Evolutionary conservation across 30 jellyfish, hydroid and myxozoan species (phyloP).

Genomic region (Mastigias papua): DNA sequence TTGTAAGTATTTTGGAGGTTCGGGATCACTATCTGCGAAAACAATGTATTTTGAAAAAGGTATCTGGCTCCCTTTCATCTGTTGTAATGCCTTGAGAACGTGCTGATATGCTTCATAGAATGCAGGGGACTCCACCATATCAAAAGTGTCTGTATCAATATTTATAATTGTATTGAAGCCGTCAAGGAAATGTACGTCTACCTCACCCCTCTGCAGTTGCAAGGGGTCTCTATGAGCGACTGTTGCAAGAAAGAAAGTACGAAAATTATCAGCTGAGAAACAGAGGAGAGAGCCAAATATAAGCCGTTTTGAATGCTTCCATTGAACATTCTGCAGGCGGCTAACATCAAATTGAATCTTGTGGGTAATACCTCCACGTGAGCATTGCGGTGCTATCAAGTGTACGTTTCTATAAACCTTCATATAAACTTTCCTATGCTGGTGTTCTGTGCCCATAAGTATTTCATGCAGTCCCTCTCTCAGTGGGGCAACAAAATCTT

Average conservation of each 20-base stretch:
- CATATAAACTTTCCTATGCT: slow-evolving; percentile 35
- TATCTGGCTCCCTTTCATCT: slow-evolving; percentile 11
- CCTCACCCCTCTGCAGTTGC: slow-evolving; percentile 30
- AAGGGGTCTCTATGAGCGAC: slow-evolving; percentile 64
- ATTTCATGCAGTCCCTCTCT: slow-evolving; percentile 66
- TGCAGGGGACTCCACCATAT: slow-evolving; percentile 85
- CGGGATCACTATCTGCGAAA: slow-evolving; percentile 6
- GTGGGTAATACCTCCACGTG: slow-evolving; percentile 63
- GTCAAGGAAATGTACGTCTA: slow-evolving; percentile 57
- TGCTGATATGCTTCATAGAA: slow-evolving; percentile 82
- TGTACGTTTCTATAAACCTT: slow-evolving; percentile 40
- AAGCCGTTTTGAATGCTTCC: slow-evolving; percentile 75
- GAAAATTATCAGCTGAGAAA: slow-evolving; percentile 63
- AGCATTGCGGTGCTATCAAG: slow-evolving; percentile 39
- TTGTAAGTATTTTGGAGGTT: slow-evolving; percentile 47
- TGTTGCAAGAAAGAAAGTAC: slow-evolving; percentile 69
- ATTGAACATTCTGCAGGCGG: slow-evolving; percentile 14
- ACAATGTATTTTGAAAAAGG: slow-evolving; percentile 67
- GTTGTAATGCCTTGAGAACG: slow-evolving; percentile 66
- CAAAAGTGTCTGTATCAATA: slow-evolving; percentile 9
- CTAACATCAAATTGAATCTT: slow-evolving; percentile 43
- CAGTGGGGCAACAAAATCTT: slow-evolving; percentile 80
- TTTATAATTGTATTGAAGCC: background rate
- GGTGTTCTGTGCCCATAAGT: background rate
- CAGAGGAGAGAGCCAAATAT: slow-evolving; percentile 81